These are phyloP conservation scores for Ernsta delagoae DNA, from an alignment of 2,888 invertebrate genomes.

Conservation along the genomic window DNA sequence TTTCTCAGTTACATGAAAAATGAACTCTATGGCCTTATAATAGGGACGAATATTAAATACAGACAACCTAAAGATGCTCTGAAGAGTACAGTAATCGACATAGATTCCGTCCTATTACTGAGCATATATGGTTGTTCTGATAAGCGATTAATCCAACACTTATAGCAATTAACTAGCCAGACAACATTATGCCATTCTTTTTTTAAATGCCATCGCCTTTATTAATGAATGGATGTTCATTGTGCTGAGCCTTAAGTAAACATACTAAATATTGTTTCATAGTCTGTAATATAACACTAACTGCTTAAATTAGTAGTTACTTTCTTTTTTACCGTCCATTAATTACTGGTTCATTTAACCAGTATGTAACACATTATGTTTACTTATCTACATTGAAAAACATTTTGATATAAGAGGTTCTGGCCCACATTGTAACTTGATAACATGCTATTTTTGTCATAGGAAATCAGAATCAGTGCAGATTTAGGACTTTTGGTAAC, in stretches of 20 bases:
- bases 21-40: conserved; percentile 4
- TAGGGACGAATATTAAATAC: conserved; percentile 27
- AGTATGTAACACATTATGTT: too few species aligned
- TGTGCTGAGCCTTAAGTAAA: conserved; percentile 10
- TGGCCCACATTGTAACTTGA: background rate
- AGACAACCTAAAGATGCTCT: conserved; percentile 38
- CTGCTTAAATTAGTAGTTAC: conserved; percentile 11
- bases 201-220: conserved; percentile 45
- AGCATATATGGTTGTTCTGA: conserved; percentile 45
- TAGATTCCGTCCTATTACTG: conserved; percentile 31
- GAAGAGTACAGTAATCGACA: background rate
- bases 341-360: background rate
- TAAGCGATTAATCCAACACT: conserved; percentile 49
- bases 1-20: background rate
- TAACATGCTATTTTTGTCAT: background rate
- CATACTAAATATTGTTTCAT: conserved; percentile 21
- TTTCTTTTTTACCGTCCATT: background rate
- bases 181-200: conserved; percentile 60
- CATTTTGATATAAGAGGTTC: background rate
- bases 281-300: conserved; percentile 19
- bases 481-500: too few species aligned
- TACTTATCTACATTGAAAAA: background rate
- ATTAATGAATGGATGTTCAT: conserved; percentile 30
- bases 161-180: conserved; percentile 61
- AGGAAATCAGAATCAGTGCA: too few species aligned